A percentile compares a stretch with the other conserved stretches of the same genome.
These are phyloP conservation scores for Cavia aperea DNA, from an alignment of 2,113 vertebrate species.

Conservation along the genomic window DNA sequence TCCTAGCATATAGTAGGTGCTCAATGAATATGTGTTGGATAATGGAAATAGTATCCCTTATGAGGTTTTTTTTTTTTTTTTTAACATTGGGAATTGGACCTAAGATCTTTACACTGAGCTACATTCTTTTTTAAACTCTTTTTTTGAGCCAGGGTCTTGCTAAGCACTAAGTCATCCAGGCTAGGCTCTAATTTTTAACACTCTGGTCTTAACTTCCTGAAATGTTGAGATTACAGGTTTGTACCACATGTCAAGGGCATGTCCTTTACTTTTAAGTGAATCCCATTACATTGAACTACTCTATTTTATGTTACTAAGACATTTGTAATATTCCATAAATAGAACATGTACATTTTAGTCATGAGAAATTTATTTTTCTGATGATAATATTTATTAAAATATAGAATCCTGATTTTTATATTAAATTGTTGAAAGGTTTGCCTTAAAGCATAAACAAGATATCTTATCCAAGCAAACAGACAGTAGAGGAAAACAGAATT, in stretches of 20 bases:
- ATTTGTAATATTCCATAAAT: not conserved
- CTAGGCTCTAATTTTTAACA: not conserved
- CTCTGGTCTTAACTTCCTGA: not conserved
- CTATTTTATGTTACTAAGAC: not conserved
- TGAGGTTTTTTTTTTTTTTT: no score
- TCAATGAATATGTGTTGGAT: not conserved
- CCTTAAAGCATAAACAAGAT: conserved; percentile 75
- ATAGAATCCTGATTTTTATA: not conserved
- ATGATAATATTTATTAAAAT: conserved; percentile 1
- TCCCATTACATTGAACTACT: not conserved
- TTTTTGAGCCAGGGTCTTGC: not conserved
- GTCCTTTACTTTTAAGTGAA: not conserved
- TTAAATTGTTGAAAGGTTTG: conserved; percentile 69
- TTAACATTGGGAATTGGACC: not conserved
- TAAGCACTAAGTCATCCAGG: not conserved
- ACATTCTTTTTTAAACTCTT: not conserved
- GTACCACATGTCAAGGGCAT: not conserved
- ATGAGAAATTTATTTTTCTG: conserved; percentile 3
- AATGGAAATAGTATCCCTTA: not conserved
- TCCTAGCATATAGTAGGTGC: not conserved
- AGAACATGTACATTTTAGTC: not conserved
- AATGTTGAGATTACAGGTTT: not conserved
- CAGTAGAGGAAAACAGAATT: conserved; percentile 73
- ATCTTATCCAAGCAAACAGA: conserved; percentile 82
- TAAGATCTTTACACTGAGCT: not conserved